Evolutionary conservation across 1,140 invertebrate genomes (phyloP).

Genomic region (Bombus confusus): DNA sequence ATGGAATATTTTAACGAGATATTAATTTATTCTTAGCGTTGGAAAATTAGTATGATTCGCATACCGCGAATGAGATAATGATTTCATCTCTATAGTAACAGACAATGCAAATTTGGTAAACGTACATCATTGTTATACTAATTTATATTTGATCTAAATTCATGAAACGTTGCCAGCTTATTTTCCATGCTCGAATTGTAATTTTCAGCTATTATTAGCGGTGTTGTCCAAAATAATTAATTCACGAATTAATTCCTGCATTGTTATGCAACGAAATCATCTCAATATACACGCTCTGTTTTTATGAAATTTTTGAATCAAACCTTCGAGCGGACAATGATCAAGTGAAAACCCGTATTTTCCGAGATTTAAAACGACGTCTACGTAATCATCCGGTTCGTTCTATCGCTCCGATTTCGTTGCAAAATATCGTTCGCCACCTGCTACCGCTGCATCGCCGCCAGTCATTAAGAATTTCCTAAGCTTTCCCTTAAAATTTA

Average conservation of each 20-base stretch:
- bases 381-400: no score
- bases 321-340: not conserved
- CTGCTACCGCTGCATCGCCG: no score
- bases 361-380: not conserved
- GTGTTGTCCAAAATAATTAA: not conserved
- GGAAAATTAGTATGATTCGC: not conserved
- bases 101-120: not conserved
- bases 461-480: no score
- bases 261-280: not conserved
- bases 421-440: no score
- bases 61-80: not conserved
- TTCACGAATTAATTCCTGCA: not conserved
- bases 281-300: not conserved
- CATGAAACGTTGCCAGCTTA: not conserved
- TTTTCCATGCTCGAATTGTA: not conserved
- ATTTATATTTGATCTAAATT: not conserved
- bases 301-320: not conserved
- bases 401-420: no score
- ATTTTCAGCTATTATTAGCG: not conserved
- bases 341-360: not conserved
- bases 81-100: not conserved
- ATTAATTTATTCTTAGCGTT: not conserved
- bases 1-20: not conserved
- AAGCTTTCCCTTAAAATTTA: no score
- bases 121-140: not conserved